Evolutionary conservation across 2,888 invertebrate species (phyloP).

Genomic region (Fabriciana adippe): DNA sequence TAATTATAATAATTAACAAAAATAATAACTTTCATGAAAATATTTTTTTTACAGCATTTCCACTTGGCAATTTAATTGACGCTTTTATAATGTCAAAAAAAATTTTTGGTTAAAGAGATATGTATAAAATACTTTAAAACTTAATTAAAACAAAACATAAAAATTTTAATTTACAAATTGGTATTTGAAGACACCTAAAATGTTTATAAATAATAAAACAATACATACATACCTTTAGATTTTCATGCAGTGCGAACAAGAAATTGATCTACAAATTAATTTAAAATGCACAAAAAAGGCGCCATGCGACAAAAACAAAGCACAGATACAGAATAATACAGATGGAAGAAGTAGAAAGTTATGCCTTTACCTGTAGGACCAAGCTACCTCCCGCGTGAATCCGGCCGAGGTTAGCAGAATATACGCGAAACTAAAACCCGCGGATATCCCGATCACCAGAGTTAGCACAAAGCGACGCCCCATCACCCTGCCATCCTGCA

Average conservation of each 20-base stretch:
- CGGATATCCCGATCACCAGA: constrained; percentile 86
- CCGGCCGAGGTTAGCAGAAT: constrained; percentile 84
- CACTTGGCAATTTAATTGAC: too few species aligned
- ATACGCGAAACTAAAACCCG: constrained; percentile 90
- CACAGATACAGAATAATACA: constrained; percentile 32
- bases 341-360: constrained; percentile 45
- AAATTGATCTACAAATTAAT: background rate
- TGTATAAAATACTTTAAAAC: too few species aligned
- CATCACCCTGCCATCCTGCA: constrained; percentile 80
- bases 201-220: background rate
- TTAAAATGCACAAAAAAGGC: constrained; percentile 31
- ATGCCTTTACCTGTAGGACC: constrained; percentile 77
- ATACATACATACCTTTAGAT: constrained; percentile 6
- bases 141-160: too few species aligned
- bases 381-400: constrained; percentile 72
- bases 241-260: constrained; percentile 1
- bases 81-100: too few species aligned
- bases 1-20: too few species aligned
- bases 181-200: too few species aligned
- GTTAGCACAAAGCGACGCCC: constrained; percentile 87
- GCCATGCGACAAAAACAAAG: constrained; percentile 30
- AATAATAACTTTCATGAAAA: too few species aligned
- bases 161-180: too few species aligned
- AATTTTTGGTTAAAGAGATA: too few species aligned
- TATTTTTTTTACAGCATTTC: too few species aligned